Evolutionary conservation across 2,797 vertebrate species (phyloP).

Genomic region (Loriculus beryllinus): DNA sequence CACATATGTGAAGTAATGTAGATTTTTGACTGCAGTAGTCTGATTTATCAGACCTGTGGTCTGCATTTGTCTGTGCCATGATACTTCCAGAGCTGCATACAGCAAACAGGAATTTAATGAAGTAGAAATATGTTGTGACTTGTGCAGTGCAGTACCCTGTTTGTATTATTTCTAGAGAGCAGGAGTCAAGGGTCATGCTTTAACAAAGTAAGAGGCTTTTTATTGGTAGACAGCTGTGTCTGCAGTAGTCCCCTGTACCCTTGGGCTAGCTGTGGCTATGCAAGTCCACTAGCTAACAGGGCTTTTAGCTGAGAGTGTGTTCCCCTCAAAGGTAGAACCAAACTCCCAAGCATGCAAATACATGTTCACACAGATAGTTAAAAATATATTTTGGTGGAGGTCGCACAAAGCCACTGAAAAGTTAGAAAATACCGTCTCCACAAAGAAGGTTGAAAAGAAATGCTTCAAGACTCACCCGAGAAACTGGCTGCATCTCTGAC

Average conservation of each 20-base stretch:
- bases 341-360: background rate
- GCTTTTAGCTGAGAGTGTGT: background rate
- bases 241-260: background rate
- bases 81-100: background rate
- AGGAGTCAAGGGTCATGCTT: background rate
- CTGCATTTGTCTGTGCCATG: background rate
- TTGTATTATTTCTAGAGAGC: background rate
- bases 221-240: background rate
- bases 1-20: background rate
- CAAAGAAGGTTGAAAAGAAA: background rate
- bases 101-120: background rate
- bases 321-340: background rate
- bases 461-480: background rate
- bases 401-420: background rate
- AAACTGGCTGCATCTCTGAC: background rate
- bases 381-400: background rate
- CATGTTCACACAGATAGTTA: accelerated
- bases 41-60: background rate
- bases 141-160: background rate
- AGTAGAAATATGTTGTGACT: background rate
- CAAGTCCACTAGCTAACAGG: background rate
- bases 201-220: background rate
- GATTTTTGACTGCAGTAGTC: background rate
- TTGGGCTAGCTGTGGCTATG: background rate
- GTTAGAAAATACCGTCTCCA: background rate